Evolutionary conservation across 2,888 invertebrate species (phyloP).

Genomic region (Leptinotarsa tumamoca): DNA sequence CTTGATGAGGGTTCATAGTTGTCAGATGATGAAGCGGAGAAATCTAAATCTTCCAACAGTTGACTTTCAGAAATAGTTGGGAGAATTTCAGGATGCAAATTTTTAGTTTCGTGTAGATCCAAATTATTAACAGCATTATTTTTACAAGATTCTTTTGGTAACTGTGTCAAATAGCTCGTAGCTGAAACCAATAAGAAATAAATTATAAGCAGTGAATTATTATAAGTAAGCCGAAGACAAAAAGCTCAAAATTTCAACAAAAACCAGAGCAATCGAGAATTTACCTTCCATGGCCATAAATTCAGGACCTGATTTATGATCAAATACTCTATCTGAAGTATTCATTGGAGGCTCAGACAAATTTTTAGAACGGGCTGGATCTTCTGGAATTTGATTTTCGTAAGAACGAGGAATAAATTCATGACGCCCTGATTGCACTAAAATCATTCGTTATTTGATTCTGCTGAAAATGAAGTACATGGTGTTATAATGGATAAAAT

Average conservation of each 20-base stretch:
- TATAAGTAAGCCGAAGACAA: too few relatives aligned
- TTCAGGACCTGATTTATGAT: constrained; percentile 18
- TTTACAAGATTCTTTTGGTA: neutral
- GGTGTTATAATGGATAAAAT: too few relatives aligned
- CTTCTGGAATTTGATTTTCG: too few relatives aligned
- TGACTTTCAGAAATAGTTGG: neutral
- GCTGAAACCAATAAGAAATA: too few relatives aligned
- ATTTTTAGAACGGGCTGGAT: neutral
- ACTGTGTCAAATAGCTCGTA: too few relatives aligned
- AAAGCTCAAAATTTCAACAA: too few relatives aligned
- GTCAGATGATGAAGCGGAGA: neutral
- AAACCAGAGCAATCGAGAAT: constrained; percentile 20
- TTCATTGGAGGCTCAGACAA: neutral
- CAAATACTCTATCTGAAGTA: neutral
- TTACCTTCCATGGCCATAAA: constrained; percentile 21
- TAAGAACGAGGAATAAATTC: neutral
- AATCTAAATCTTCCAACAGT: neutral
- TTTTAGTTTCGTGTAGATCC: neutral
- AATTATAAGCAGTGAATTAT: too few relatives aligned
- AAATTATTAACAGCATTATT: constrained; percentile 10
- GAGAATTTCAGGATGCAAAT: constrained; percentile 17
- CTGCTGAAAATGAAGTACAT: too few relatives aligned
- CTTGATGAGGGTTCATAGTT: neutral
- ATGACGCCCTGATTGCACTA: neutral
- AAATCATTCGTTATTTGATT: constrained; percentile 2